A percentile compares a stretch with the other conserved stretches of the same genome.
phyloP scores from a whole-genome alignment of 2,113 vertebrate species.

The Chamaetylas fuelleborni region DNA sequence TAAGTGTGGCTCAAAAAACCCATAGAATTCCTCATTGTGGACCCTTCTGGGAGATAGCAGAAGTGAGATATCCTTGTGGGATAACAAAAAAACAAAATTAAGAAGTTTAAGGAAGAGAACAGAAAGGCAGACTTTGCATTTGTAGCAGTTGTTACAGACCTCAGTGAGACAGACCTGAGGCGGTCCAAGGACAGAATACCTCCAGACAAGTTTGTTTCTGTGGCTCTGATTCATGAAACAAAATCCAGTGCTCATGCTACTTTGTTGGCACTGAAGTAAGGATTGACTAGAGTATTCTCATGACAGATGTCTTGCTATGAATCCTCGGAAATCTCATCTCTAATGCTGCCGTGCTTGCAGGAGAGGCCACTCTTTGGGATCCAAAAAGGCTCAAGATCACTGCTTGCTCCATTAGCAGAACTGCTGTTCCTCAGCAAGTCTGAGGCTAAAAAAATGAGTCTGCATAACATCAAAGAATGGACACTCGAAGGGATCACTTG shows the following conservation, averaged over 20 bases:
- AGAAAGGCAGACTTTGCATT: not conserved
- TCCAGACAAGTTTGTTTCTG: not conserved
- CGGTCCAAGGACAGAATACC: not conserved
- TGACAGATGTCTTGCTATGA: too few relatives aligned
- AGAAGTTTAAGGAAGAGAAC: not conserved
- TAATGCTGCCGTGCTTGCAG: not conserved
- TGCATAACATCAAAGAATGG: not conserved
- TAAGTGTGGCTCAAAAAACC: not conserved
- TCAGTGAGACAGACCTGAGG: fast-evolving
- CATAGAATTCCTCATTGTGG: not conserved
- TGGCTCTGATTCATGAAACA: not conserved
- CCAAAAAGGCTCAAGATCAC: not conserved
- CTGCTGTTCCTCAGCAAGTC: not conserved
- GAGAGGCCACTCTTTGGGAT: not conserved
- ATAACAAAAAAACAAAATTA: not conserved
- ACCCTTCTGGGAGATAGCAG: not conserved
- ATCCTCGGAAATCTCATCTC: not conserved
- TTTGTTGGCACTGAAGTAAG: not conserved
- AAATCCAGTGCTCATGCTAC: not conserved
- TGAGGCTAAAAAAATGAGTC: not conserved
- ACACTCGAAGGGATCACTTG: not conserved
- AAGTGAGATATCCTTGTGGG: not conserved
- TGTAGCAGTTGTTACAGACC: not conserved
- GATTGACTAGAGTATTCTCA: not conserved
- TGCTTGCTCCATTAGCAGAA: not conserved